Evolutionary conservation across 2,888 invertebrate genomes (phyloP).

Genomic region (Polymixis flavicincta): DNA sequence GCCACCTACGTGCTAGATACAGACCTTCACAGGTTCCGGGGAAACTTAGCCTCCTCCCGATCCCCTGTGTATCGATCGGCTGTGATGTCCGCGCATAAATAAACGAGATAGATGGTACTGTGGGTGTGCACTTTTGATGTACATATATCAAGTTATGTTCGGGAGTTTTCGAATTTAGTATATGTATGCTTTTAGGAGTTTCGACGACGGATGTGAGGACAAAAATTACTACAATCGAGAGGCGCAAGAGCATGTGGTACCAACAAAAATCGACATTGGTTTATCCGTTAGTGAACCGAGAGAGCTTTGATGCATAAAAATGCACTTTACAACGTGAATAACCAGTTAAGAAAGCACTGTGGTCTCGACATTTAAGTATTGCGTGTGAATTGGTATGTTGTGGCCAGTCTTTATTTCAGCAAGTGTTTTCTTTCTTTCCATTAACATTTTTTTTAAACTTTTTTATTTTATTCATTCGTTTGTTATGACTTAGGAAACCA

Average conservation of each 20-base stretch:
- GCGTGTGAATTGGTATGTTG: conserved; percentile 29
- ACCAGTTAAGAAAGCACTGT: conserved; percentile 50
- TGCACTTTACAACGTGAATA: conserved; percentile 12
- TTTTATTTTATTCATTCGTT: background rate
- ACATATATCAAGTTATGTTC: conserved; percentile 9
- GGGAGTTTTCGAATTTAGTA: background rate
- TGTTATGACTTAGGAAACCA: background rate
- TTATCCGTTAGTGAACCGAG: background rate
- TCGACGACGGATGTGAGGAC: background rate
- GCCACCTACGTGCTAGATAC: conserved; percentile 26
- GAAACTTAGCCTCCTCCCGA: conserved; percentile 44
- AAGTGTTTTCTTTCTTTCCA: conserved; percentile 4
- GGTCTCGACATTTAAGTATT: conserved; percentile 44
- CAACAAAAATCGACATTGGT: background rate
- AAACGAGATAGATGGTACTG: conserved; percentile 32
- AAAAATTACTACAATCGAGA: background rate
- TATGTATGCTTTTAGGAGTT: conserved; percentile 9
- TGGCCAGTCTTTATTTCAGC: conserved; percentile 33
- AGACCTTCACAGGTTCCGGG: conserved; percentile 43
- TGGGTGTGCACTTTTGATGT: conserved; percentile 18
- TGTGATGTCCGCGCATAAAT: conserved; percentile 57
- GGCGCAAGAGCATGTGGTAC: background rate
- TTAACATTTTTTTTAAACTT: background rate
- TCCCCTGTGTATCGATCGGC: conserved; percentile 58
- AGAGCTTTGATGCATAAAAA: conserved; percentile 20